phyloP scores from a whole-genome alignment of 2,113 vertebrate species.

The Rhabdomys dilectus region DNA sequence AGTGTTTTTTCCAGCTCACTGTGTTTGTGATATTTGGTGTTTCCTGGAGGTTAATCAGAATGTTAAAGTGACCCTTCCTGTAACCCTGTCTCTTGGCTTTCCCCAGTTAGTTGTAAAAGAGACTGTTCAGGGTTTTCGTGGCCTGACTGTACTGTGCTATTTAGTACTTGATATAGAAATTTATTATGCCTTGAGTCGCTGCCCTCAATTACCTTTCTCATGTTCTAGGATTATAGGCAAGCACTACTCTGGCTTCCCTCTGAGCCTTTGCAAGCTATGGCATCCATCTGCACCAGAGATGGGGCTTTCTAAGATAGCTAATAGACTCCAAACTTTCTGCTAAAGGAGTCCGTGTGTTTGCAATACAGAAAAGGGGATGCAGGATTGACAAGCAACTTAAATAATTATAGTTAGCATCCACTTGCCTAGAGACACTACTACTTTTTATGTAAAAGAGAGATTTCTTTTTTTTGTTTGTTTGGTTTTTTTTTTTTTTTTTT shows the following conservation, averaged over 20 bases:
- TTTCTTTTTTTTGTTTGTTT: no score
- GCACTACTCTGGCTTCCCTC: not conserved
- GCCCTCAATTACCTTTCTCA: not conserved
- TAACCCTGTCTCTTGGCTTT: not conserved
- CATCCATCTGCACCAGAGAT: not conserved
- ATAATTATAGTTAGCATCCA: not conserved
- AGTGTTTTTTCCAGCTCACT: not conserved
- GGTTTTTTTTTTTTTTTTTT: no score
- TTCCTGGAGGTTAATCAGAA: slow-evolving; percentile 44
- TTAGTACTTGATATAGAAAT: slow-evolving; percentile 47
- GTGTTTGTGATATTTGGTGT: not conserved
- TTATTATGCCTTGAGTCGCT: not conserved
- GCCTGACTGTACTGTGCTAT: not conserved
- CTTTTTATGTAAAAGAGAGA: not conserved
- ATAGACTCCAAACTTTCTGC: not conserved
- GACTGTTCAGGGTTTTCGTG: not conserved
- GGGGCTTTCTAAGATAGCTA: not conserved
- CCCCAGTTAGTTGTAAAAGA: not conserved
- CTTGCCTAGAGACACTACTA: not conserved
- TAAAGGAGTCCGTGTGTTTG: not conserved
- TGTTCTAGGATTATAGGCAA: not conserved
- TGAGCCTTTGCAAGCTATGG: not conserved
- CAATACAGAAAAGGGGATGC: not conserved
- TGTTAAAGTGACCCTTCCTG: slow-evolving; percentile 48
- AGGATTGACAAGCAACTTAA: not conserved